These are phyloP conservation scores for Chrysodeixis includens DNA, from an alignment of 2,888 invertebrate species.

Conservation along the genomic window DNA sequence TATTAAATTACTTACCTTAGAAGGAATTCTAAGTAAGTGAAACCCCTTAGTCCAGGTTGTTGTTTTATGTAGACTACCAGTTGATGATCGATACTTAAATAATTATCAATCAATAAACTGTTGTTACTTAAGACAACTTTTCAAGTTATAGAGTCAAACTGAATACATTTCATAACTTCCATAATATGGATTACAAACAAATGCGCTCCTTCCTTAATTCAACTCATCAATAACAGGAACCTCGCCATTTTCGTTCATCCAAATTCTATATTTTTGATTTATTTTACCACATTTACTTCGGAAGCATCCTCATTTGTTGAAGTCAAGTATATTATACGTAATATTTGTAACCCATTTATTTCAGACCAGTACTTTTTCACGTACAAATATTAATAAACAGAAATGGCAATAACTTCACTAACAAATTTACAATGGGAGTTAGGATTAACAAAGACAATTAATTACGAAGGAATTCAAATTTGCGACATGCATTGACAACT, in stretches of 20 bases:
- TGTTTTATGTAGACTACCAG: no score
- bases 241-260: constrained; percentile 30
- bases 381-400: neutral
- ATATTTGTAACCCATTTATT: neutral
- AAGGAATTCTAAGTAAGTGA: no score
- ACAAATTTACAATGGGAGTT: constrained; percentile 30
- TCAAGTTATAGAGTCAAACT: constrained; percentile 15
- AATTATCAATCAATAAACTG: no score
- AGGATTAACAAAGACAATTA: constrained; percentile 50
- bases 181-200: constrained; percentile 51
- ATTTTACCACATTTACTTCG: constrained; percentile 23
- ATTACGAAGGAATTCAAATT: constrained; percentile 18
- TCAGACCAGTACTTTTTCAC: neutral
- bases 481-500: constrained; percentile 49
- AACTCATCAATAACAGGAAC: constrained; percentile 43
- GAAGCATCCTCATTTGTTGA: constrained; percentile 16
- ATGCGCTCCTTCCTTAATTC: constrained; percentile 42
- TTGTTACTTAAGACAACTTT: no score
- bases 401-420: constrained; percentile 35
- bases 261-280: constrained; percentile 33
- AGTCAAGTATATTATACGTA: constrained; percentile 2
- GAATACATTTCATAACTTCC: constrained; percentile 29
- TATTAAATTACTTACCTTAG: no score
- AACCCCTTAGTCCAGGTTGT: no score
- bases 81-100: no score